Conservation (phyloP, 2,797 vertebrate genomes). For the Scarus forsteni region DNA sequence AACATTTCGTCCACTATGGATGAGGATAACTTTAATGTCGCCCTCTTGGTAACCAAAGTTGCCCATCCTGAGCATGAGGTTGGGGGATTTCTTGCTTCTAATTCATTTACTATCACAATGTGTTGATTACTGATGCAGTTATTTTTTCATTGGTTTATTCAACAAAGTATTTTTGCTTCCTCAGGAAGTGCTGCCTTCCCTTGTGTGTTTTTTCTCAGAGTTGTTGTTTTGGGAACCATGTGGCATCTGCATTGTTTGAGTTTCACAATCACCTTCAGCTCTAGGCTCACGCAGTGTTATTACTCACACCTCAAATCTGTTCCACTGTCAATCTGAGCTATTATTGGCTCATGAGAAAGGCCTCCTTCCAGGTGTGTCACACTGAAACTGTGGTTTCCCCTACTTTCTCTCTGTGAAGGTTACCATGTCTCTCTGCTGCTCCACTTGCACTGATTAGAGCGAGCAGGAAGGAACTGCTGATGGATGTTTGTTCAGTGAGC, state of each 20-base stretch:
- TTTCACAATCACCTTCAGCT: constrained; percentile 40
- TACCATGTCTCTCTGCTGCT: constrained; percentile 23
- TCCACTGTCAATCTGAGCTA: constrained; percentile 55
- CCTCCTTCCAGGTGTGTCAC: constrained; percentile 77
- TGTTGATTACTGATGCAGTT: background rate
- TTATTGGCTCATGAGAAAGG: constrained; percentile 72
- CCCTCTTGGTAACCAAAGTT: no score
- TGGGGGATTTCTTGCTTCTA: background rate
- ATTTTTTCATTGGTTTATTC: background rate
- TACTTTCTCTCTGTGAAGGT: constrained; percentile 37
- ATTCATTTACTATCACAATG: background rate
- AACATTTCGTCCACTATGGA: no score
- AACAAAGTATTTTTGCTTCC: background rate
- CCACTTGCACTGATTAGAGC: constrained; percentile 6
- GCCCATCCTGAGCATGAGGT: no score
- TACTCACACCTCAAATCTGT: constrained; percentile 66
- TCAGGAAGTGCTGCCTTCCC: background rate
- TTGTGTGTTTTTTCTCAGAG: background rate
- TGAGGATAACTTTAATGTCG: no score
- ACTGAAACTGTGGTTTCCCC: constrained; percentile 59
- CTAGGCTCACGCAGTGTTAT: constrained; percentile 55
- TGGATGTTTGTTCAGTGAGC: constrained; percentile 7
- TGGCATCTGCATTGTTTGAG: constrained; percentile 45
- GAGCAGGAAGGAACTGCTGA: constrained; percentile 11
- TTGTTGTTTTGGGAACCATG: constrained; percentile 13